Evolutionary conservation across 2,888 invertebrate genomes (phyloP), one percentile per base, ranked within the genome.

Genomic region (Quadriops clusia): DNA sequence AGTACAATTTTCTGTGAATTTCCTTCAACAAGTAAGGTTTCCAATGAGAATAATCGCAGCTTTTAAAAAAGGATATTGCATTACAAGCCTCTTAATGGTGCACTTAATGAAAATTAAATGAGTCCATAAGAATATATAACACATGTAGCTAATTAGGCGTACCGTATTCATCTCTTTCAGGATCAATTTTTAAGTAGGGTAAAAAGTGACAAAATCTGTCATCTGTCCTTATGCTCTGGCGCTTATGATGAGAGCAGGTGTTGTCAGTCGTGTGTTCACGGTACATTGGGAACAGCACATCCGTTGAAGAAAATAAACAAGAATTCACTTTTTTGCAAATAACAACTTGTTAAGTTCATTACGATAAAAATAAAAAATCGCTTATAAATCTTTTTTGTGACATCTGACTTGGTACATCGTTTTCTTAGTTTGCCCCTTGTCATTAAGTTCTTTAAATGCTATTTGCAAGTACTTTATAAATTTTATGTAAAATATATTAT

Each of bases 281-380:
- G 50, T 43, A 53, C 51, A 50, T 53, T 51, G 40, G 41, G 36
- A 41, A 33, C 43, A 41, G 50, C 47, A 47, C 49, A 49, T 47
- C 50, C 52, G 50, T 49, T 46, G 39, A 17, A 9, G 9, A 29
- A 28, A 11, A 28, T 27, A 23, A 7, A 18, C 18, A 18, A 18
- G 7, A 18, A 18, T n/a, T 18, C 18, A 18, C 7, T 18, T 18
- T 7, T 8, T 18, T 18, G 7, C 18, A 18, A n/a, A 7, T 7
- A 18, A n/a, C 18, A n/a, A 8, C 18, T 18, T n/a, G 18, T 18
- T 18, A 8, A 8, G n/a, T n/a, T 18, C n/a, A 8, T 18, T 8
- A 18, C 18, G n/a, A 18, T 18, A 18, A 18, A 18, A 7, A n/a
- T n/a, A n/a, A n/a, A n/a, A n/a, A n/a, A n/a, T n/a, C n/a, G n/a